Conservation (phyloP, 1,140 invertebrate species). For the Hyphantria cunea region DNA sequence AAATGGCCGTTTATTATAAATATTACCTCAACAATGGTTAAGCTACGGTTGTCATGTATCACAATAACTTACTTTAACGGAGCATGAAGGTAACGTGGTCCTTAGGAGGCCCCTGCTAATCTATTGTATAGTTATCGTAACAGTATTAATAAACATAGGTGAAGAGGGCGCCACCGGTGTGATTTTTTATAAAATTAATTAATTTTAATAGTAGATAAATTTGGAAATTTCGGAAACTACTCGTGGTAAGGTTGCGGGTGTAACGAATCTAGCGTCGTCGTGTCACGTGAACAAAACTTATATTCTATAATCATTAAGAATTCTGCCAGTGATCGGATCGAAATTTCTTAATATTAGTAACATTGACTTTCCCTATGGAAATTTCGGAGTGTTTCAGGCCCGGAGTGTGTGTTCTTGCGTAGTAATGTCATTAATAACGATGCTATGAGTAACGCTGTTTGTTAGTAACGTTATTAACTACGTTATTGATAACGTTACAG, state of each 20-base stretch:
- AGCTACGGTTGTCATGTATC: conserved; percentile 29
- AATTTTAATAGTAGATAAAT: conserved; percentile 28
- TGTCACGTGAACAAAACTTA: neutral
- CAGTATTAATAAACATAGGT: conserved; percentile 67
- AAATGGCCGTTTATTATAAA: conserved; percentile 28
- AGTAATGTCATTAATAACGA: too few relatives aligned
- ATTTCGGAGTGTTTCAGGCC: too few relatives aligned
- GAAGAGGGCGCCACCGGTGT: conserved; percentile 42
- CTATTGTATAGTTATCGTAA: conserved; percentile 37
- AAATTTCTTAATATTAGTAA: neutral
- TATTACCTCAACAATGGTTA: conserved; percentile 28
- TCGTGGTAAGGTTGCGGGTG: conserved; percentile 11
- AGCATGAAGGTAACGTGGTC: neutral
- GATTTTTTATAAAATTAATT: conserved; percentile 32
- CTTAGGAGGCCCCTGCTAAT: conserved; percentile 11
- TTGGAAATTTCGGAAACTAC: conserved; percentile 17
- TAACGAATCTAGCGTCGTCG: conserved; percentile 3
- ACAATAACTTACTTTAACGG: conserved; percentile 30
- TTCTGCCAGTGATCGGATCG: neutral
- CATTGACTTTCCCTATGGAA: too few relatives aligned
- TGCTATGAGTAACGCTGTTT: too few relatives aligned
- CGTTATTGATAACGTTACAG: too few relatives aligned
- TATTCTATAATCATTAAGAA: neutral
- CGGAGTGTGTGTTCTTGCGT: too few relatives aligned
- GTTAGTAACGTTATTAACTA: too few relatives aligned